Evolutionary conservation across 2,888 invertebrate species (phyloP).

Genomic region (Caenorhabditis uteleia): DNA sequence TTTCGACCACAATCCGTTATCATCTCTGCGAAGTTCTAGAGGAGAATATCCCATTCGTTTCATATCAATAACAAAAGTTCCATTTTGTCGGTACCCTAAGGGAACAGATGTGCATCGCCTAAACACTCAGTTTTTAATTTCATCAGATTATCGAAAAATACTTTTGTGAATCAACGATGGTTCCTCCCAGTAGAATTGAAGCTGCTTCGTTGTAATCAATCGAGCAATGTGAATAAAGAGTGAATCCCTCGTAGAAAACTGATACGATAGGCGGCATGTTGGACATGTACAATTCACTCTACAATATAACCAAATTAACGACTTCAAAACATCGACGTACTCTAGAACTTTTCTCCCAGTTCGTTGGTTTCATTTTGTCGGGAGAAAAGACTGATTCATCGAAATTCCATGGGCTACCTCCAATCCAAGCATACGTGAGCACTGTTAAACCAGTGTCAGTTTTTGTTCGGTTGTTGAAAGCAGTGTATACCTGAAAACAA

Average conservation of each 20-base stretch:
- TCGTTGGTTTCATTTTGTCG: not conserved
- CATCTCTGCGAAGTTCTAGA: constrained; percentile 44
- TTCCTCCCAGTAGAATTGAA: constrained; percentile 50
- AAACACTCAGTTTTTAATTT: constrained; percentile 5
- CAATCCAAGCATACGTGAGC: constrained; percentile 48
- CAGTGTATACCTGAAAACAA: constrained; percentile 38
- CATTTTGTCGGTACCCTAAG: constrained; percentile 44
- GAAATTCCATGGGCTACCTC: constrained; percentile 32
- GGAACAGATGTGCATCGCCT: constrained; percentile 49
- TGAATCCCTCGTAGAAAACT: constrained; percentile 38
- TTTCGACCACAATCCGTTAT: constrained; percentile 54
- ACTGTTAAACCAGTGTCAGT: constrained; percentile 19
- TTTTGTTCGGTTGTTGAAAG: constrained; percentile 6
- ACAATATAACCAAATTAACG: not conserved
- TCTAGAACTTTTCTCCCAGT: constrained; percentile 24
- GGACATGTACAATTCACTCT: constrained; percentile 19
- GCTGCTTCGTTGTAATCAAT: constrained; percentile 47
- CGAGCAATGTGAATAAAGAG: constrained; percentile 41
- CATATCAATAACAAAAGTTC: constrained; percentile 54
- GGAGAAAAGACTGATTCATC: constrained; percentile 9
- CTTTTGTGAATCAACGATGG: constrained; percentile 32
- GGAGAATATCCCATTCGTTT: constrained; percentile 25
- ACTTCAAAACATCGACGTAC: not conserved
- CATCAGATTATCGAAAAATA: constrained; percentile 7
- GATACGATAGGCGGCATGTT: constrained; percentile 26